A percentile compares a stretch with the other conserved stretches of the same genome.
These are phyloP conservation scores for Drosophila sp. DNA, from an alignment of 1,140 invertebrate genomes.

Conservation along the genomic window DNA sequence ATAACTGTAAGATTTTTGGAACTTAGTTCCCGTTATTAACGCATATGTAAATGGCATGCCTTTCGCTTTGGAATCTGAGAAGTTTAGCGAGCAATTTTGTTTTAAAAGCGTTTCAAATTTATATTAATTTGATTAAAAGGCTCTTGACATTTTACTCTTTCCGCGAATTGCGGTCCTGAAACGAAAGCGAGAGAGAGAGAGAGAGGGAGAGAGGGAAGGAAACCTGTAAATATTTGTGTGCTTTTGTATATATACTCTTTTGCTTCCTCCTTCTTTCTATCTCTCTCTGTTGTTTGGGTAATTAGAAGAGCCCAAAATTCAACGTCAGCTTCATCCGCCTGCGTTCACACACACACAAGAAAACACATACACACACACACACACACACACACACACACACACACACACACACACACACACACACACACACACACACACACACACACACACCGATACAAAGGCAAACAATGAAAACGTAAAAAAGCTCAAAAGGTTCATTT, in stretches of 20 bases:
- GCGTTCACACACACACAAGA: neutral
- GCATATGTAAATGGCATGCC: too few species aligned
- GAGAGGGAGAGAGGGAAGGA: too few species aligned
- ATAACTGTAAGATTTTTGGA: too few species aligned
- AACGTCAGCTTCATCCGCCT: neutral
- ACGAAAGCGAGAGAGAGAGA: too few species aligned
- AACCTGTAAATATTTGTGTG: neutral
- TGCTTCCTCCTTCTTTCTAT: neutral
- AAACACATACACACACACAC: neutral
- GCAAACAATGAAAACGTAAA: slow-evolving; percentile 75
- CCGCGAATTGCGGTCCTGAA: neutral
- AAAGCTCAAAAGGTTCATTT: slow-evolving; percentile 78
- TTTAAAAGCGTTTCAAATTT: too few species aligned
- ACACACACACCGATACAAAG: slow-evolving; percentile 11
- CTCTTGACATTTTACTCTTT: too few species aligned
- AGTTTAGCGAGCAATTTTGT: too few species aligned
- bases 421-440: neutral
- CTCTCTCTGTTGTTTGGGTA: neutral
- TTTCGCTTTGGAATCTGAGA: too few species aligned
- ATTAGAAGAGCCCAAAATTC: slow-evolving; percentile 1
- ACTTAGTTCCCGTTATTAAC: too few species aligned
- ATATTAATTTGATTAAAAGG: too few species aligned
- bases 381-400: slow-evolving; percentile 1
- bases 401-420: slow-evolving; percentile 5
- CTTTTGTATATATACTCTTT: neutral